These are phyloP conservation scores for Cerceris ruficornis DNA, from an alignment of 2,888 invertebrate genomes.

Conservation along the genomic window DNA sequence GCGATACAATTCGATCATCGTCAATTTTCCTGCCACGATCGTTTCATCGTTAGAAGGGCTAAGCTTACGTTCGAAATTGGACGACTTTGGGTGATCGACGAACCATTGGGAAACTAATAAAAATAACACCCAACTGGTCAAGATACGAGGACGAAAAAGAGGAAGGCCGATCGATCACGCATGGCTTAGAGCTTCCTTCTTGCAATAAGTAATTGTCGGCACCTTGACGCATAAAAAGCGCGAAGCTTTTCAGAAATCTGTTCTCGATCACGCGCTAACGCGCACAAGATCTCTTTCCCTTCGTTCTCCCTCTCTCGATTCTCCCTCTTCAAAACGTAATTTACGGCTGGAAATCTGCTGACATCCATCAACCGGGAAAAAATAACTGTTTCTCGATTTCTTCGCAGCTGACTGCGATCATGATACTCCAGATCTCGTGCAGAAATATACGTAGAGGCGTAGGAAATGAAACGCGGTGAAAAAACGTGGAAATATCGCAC, in stretches of 20 bases:
- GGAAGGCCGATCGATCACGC: slow-evolving; percentile 67
- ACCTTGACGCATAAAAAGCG: slow-evolving; percentile 48
- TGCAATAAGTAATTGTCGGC: slow-evolving; percentile 57
- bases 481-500: neutral
- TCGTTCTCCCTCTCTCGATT: slow-evolving; percentile 11
- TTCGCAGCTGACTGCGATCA: slow-evolving; percentile 46
- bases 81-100: slow-evolving; percentile 35
- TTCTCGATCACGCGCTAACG: slow-evolving; percentile 61
- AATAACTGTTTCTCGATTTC: slow-evolving; percentile 42
- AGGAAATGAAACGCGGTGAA: neutral
- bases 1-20: neutral
- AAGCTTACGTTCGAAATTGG: neutral
- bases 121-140: slow-evolving; percentile 13
- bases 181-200: slow-evolving; percentile 16
- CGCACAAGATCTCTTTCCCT: slow-evolving; percentile 22
- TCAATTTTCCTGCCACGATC: neutral
- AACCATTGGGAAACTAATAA: slow-evolving; percentile 56
- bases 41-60: neutral
- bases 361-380: slow-evolving; percentile 64
- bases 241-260: slow-evolving; percentile 65
- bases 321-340: slow-evolving; percentile 66
- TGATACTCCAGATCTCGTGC: slow-evolving; percentile 18
- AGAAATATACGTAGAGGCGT: neutral
- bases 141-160: slow-evolving; percentile 25
- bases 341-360: slow-evolving; percentile 58